These are phyloP conservation scores for Cyphomyrmex costatus DNA, from an alignment of 1,140 invertebrate genomes.

Conservation along the genomic window DNA sequence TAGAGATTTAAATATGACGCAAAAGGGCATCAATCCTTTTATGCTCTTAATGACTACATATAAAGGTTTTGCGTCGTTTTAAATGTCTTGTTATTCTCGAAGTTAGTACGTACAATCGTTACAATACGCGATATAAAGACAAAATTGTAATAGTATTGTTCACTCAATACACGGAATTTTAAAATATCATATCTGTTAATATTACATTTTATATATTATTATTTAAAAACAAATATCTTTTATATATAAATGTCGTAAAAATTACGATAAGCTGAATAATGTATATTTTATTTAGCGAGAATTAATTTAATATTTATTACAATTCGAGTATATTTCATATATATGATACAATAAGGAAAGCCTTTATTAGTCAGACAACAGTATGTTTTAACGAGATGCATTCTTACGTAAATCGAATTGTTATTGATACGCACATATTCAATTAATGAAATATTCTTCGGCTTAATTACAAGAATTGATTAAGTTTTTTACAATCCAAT, in stretches of 20 bases:
- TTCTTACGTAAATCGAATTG: slow-evolving; percentile 23
- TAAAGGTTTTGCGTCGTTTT: slow-evolving; percentile 30
- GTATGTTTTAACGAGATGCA: slow-evolving; percentile 8
- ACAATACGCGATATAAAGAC: neutral
- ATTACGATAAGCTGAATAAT: neutral
- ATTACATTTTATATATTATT: neutral
- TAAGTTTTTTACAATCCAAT: slow-evolving; percentile 24
- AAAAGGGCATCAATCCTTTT: slow-evolving; percentile 7
- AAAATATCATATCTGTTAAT: neutral
- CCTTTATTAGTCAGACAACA: neutral
- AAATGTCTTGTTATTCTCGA: neutral
- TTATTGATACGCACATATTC: neutral
- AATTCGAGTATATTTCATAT: neutral
- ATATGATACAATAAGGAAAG: neutral
- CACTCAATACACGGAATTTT: neutral
- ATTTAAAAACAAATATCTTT: slow-evolving; percentile 7
- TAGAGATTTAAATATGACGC: slow-evolving; percentile 27
- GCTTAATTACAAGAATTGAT: slow-evolving; percentile 5
- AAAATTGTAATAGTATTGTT: neutral
- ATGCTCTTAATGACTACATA: slow-evolving; percentile 19
- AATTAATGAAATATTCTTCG: slow-evolving; percentile 31
- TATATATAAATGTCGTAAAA: neutral
- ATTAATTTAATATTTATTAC: neutral
- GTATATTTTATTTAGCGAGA: neutral
- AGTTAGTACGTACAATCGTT: slow-evolving; percentile 7